Evolutionary conservation across 2,113 vertebrate species (phyloP), one percentile per base, ranked within the genome.

Genomic region (Clarias batrachus): DNA sequence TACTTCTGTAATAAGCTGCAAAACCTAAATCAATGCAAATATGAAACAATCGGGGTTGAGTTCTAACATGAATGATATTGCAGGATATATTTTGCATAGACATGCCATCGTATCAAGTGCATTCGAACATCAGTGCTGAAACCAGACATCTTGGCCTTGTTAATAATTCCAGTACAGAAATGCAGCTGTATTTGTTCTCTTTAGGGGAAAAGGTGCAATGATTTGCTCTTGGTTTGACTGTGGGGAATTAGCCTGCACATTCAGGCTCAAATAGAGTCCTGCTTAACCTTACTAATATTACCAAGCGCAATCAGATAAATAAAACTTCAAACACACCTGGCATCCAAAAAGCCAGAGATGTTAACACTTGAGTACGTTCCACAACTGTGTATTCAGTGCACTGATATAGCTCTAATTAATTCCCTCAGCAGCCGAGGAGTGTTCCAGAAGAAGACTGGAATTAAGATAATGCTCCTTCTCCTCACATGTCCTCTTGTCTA

Each of bases 351-450:
- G 17, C 30, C 48, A 63, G n/a, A 25, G 62, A 63, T 62, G 41
- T 17, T 73, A 60, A 86, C 52, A 54, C 65, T 66, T 27, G 21
- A 88, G 54, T 56, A 62, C 57, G 74, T 87, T 56, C 66, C 71
- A 62, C 80, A 87, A 60, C 57, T 87, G 59, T 83, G 21, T 66
- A 37, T 83, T 87, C 86, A 87, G 59, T 11, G 62, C 60, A 65
- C 81, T 68, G 66, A 87, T 83, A 87, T 87, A 87, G 81, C 81
- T 83, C 41, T 21, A 87, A 87, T 82, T 87, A 87, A 87, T 87
- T 65, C 81, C 86, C 25, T 19, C 27, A 65, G 60, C 66, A 66
- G 70, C 80, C 14, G n/a, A 57, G n/a, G 70, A 87, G 70, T 77
- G 86, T 56, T 82, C 73, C 86, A 76, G 60, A 83, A 87, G 80